Evolutionary conservation across 2,888 invertebrate species (phyloP).

Genomic region (Callyntrura sp.): DNA sequence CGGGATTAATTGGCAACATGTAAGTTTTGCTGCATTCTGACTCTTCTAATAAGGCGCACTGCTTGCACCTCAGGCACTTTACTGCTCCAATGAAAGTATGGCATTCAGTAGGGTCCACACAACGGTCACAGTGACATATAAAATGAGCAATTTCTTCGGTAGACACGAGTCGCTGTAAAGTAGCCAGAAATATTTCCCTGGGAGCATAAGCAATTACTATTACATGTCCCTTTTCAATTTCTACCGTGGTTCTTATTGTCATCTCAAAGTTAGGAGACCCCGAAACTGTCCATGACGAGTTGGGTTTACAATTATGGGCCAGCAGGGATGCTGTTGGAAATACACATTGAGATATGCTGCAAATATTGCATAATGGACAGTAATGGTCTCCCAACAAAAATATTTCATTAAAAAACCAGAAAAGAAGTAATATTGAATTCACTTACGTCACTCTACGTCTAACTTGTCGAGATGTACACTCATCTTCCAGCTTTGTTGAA

Average conservation of each 20-base stretch:
- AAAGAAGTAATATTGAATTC: not conserved
- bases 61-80: constrained; percentile 75
- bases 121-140: constrained; percentile 79
- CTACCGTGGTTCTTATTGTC: constrained; percentile 77
- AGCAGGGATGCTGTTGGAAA: constrained; percentile 79
- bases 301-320: constrained; percentile 79
- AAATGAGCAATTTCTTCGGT: constrained; percentile 83
- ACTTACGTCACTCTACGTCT: constrained; percentile 77
- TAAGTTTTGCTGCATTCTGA: constrained; percentile 58
- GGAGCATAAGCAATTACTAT: constrained; percentile 80
- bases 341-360: constrained; percentile 79
- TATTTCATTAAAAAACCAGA: not conserved
- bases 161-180: constrained; percentile 80
- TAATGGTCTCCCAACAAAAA: not conserved
- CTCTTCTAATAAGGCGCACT: constrained; percentile 57
- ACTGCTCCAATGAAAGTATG: constrained; percentile 79
- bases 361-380: not conserved
- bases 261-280: constrained; percentile 77
- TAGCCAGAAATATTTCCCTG: constrained; percentile 78
- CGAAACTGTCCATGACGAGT: constrained; percentile 80
- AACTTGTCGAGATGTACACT: constrained; percentile 69
- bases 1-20: constrained; percentile 79
- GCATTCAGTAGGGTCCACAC: constrained; percentile 79
- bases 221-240: constrained; percentile 78
- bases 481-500: constrained; percentile 79